Conservation (phyloP, 2,888 invertebrate species). For the Myathropa florea region DNA sequence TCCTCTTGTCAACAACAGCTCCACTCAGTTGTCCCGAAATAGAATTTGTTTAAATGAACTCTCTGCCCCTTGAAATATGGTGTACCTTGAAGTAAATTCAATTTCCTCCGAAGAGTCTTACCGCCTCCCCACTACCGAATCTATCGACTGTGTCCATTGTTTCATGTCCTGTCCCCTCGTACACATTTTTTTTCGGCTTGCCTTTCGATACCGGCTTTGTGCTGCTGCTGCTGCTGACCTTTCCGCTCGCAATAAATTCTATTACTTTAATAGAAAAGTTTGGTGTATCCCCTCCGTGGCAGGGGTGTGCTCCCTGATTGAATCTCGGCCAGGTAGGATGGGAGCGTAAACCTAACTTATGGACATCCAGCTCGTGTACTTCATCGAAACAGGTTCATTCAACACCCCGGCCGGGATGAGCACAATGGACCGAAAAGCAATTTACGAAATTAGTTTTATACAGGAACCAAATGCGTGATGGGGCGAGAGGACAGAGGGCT, state of each 20-base stretch:
- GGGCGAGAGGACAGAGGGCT: not conserved
- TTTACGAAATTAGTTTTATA: conserved; percentile 64
- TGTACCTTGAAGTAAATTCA: not conserved
- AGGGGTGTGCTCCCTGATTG: not conserved
- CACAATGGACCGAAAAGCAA: conserved; percentile 65
- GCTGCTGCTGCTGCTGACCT: conserved; percentile 25
- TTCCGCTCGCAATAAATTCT: conserved; percentile 39
- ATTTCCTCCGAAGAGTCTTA: not conserved
- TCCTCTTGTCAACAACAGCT: not conserved
- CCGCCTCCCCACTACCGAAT: not conserved
- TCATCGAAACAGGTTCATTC: conserved; percentile 54
- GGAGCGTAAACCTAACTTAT: conserved; percentile 50
- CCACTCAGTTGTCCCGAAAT: not conserved
- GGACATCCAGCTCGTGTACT: conserved; percentile 46
- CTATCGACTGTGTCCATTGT: not conserved
- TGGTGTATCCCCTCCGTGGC: not conserved
- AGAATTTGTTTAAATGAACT: not conserved
- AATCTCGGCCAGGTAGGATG: conserved; percentile 8
- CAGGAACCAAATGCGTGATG: conserved; percentile 22
- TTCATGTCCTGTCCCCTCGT: not conserved
- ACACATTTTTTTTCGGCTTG: not conserved
- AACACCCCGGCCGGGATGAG: conserved; percentile 29
- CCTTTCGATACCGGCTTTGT: not conserved
- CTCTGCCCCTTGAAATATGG: not conserved
- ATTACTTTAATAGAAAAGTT: conserved; percentile 47